Evolutionary conservation across 2,113 vertebrate genomes (phyloP).

Genomic region (Sylvia atricapilla): DNA sequence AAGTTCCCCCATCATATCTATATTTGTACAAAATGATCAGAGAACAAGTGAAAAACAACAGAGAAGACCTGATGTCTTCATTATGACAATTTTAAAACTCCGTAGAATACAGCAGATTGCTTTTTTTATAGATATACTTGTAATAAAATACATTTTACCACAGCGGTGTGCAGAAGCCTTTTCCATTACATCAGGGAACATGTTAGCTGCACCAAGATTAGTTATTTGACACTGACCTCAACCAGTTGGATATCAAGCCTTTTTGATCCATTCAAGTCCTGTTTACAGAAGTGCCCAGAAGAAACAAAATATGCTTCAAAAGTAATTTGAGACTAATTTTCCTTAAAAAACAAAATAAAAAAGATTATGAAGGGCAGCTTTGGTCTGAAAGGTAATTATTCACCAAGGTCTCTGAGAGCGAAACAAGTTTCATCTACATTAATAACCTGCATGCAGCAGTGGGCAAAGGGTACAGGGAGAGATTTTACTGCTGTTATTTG

Average conservation of each 20-base stretch:
- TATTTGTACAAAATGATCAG: not conserved
- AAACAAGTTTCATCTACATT: not conserved
- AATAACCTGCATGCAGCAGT: not conserved
- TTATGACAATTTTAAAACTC: not conserved
- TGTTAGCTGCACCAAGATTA: not conserved
- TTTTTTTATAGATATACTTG: not conserved
- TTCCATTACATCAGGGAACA: not conserved
- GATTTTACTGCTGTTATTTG: not conserved
- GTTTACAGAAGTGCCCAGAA: not conserved
- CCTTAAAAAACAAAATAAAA: not conserved
- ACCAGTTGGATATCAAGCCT: not conserved
- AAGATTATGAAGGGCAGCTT: not conserved
- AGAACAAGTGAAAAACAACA: not conserved
- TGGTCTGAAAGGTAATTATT: not conserved
- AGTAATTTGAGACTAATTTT: conserved; percentile 14
- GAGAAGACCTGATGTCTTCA: not conserved
- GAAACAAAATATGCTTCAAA: not conserved
- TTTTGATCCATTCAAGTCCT: not conserved
- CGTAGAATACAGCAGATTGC: not conserved
- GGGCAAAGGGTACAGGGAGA: not conserved
- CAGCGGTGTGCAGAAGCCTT: not conserved
- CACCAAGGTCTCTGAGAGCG: not conserved
- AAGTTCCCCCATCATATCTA: not conserved
- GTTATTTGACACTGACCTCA: not conserved
- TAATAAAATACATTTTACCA: not conserved